Conservation (phyloP, 2,797 vertebrate species). For the Eospalax fontanierii region DNA sequence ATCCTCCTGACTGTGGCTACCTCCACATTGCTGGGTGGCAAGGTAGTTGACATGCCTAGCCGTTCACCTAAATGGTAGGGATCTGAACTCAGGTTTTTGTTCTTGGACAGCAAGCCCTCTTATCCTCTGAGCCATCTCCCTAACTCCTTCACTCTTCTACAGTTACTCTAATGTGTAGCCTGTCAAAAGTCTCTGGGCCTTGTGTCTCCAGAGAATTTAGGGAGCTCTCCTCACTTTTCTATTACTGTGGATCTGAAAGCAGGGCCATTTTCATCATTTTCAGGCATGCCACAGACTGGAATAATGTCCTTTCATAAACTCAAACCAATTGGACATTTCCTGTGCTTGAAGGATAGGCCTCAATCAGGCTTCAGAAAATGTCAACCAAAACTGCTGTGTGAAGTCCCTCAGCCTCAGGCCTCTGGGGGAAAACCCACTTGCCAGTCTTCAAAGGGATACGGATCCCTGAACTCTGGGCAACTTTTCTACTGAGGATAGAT, state of each 20-base stretch:
- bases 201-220: background rate
- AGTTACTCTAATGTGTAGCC: background rate
- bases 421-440: background rate
- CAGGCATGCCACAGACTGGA: background rate
- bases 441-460: background rate
- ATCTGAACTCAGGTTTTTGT: background rate
- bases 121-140: background rate
- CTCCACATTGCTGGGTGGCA: background rate
- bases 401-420: background rate
- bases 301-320: background rate
- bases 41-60: too few species aligned
- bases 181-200: background rate
- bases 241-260: background rate
- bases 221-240: background rate
- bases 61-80: background rate
- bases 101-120: background rate
- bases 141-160: background rate
- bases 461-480: background rate
- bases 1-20: background rate
- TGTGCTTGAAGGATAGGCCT: background rate
- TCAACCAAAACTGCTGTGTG: background rate
- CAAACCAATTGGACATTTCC: background rate
- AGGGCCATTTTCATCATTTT: background rate
- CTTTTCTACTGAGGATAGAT: background rate
- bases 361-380: background rate